Conservation (phyloP, 1,140 invertebrate species). For the Ceratina calcarata region DNA sequence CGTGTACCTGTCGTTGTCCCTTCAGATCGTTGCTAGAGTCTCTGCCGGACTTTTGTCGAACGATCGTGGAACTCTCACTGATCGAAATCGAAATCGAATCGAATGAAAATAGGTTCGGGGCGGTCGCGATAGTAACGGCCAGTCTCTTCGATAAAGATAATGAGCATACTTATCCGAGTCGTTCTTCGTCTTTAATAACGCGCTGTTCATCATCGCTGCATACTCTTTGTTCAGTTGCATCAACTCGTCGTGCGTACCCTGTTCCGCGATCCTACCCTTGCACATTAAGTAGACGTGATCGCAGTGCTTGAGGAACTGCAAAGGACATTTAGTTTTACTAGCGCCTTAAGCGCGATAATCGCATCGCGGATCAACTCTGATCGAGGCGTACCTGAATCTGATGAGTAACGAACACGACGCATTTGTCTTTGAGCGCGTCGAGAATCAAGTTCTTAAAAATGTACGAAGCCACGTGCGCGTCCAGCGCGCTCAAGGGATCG, state of each 20-base stretch:
- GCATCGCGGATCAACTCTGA: not conserved
- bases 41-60: not conserved
- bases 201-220: conserved; percentile 70
- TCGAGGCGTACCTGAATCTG: conserved; percentile 80
- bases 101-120: not conserved
- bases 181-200: conserved; percentile 24
- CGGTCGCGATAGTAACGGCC: no score
- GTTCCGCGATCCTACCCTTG: conserved; percentile 85
- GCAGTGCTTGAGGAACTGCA: conserved; percentile 82
- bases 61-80: not conserved
- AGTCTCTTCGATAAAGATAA: not conserved
- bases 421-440: conserved; percentile 83
- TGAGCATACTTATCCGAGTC: conserved; percentile 5
- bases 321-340: not conserved
- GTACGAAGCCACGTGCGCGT: conserved; percentile 83
- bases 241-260: conserved; percentile 85
- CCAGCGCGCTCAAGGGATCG: conserved; percentile 86
- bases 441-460: conserved; percentile 84
- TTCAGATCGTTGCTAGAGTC: not conserved
- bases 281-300: conserved; percentile 83
- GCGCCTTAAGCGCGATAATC: no score
- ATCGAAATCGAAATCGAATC: conserved; percentile 10
- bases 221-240: conserved; percentile 84
- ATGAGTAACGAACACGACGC: conserved; percentile 85
- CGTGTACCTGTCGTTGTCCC: not conserved